Evolutionary conservation across 30 jellyfish, hydroid and myxozoan species (phyloP).

Genomic region (Rhopilema esculentum): DNA sequence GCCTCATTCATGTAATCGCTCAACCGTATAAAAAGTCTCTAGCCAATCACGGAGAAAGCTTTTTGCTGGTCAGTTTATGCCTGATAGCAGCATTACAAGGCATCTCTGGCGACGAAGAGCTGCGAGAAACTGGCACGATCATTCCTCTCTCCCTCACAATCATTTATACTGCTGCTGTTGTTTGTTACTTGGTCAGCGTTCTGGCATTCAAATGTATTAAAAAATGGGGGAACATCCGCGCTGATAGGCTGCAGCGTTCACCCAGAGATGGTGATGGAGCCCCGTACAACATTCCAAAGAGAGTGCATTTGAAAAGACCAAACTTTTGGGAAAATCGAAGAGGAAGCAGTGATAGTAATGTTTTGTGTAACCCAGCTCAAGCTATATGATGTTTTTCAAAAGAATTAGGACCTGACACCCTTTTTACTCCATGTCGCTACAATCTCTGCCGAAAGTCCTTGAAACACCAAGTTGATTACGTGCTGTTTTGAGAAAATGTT

Average conservation of each 20-base stretch:
- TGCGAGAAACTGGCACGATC: slow-evolving; percentile 26
- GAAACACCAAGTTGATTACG: too few relatives aligned
- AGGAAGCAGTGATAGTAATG: slow-evolving; percentile 6
- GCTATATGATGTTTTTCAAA: not conserved
- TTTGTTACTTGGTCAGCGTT: not conserved
- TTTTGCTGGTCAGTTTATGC: slow-evolving; percentile 43
- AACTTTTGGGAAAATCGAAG: not conserved
- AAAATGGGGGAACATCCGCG: not conserved
- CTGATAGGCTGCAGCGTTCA: not conserved
- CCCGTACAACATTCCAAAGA: slow-evolving; percentile 31
- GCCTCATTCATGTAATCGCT: slow-evolving; percentile 20
- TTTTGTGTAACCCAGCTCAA: not conserved
- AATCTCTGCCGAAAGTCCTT: too few relatives aligned
- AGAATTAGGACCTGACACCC: too few relatives aligned
- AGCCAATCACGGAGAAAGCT: slow-evolving; percentile 62
- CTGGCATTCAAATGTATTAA: not conserved
- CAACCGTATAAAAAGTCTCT: slow-evolving; percentile 41
- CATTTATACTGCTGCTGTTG: slow-evolving; percentile 19
- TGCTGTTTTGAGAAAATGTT: too few relatives aligned
- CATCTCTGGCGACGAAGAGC: slow-evolving; percentile 5
- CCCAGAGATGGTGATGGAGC: slow-evolving; percentile 2
- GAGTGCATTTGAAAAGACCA: slow-evolving; percentile 28
- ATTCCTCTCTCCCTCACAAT: slow-evolving; percentile 27
- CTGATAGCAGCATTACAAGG: slow-evolving; percentile 54
- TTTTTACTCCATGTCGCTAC: too few relatives aligned